A percentile compares a stretch with the other conserved stretches of the same genome.
Conservation (phyloP, 2,888 invertebrate genomes). For the Spialia ferax region DNA sequence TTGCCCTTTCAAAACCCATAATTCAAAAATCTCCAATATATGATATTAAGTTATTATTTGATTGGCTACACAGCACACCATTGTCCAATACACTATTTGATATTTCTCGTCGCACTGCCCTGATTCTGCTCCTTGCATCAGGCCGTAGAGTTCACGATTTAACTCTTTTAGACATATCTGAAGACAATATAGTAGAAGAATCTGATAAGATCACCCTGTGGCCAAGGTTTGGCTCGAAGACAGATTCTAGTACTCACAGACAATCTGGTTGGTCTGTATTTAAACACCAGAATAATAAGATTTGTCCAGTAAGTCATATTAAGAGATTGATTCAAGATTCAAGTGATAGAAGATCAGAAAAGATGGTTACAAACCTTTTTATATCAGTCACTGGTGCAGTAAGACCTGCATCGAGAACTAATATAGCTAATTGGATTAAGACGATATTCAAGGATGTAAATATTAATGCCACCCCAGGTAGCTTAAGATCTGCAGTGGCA, state of each 20-base stretch:
- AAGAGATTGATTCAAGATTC: not conserved
- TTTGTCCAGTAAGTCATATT: not conserved
- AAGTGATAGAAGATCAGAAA: not conserved
- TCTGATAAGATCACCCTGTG: not conserved
- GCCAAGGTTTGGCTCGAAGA: not conserved
- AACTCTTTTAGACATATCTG: not conserved
- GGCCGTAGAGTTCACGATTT: not conserved
- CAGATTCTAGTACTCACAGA: not conserved
- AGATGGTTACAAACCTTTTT: not conserved
- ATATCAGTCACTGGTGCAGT: not conserved
- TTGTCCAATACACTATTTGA: not conserved
- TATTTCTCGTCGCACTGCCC: not conserved
- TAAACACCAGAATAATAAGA: not conserved
- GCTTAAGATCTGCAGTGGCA: not conserved
- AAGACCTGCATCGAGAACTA: not conserved
- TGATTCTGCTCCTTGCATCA: not conserved
- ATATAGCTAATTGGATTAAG: not conserved
- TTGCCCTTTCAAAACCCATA: not conserved
- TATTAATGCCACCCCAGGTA: not conserved
- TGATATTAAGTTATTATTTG: conserved; percentile 2
- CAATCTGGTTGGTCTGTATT: not conserved
- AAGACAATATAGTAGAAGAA: not conserved
- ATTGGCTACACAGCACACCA: not conserved
- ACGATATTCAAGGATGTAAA: not conserved
- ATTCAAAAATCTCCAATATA: not conserved